Conservation (phyloP, 2,888 invertebrate species). For the Ptilodon capucinus region DNA sequence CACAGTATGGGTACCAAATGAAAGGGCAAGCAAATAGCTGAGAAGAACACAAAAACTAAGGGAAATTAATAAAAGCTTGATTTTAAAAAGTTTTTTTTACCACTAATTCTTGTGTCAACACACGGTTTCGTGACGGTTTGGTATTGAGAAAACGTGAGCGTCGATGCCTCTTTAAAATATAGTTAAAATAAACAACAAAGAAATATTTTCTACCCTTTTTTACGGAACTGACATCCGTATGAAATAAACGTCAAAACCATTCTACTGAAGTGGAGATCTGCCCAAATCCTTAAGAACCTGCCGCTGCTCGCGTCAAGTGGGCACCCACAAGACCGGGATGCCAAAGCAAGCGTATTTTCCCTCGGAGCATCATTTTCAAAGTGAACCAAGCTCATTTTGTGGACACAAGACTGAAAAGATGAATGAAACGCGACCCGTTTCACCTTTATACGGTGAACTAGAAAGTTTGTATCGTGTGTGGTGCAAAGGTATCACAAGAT, state of each 20-base stretch:
- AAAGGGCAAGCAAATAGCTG: too few species aligned
- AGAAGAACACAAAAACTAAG: too few species aligned
- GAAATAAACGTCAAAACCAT: slow-evolving; percentile 14
- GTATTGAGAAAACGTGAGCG: too few species aligned
- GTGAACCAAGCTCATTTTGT: slow-evolving; percentile 53
- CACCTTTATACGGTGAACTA: slow-evolving; percentile 46
- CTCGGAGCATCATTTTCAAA: slow-evolving; percentile 55
- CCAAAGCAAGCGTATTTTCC: slow-evolving; percentile 50
- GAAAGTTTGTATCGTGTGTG: slow-evolving; percentile 38
- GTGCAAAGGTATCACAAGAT: background rate
- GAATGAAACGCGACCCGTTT: slow-evolving; percentile 54
- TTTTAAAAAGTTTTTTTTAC: too few species aligned
- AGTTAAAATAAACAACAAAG: too few species aligned
- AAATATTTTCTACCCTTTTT: background rate
- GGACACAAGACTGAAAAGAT: slow-evolving; percentile 56
- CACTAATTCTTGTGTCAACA: too few species aligned
- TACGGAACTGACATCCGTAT: background rate
- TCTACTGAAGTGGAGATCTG: slow-evolving; percentile 27
- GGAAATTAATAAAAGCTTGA: too few species aligned
- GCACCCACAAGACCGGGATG: slow-evolving; percentile 35
- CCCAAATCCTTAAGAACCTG: slow-evolving; percentile 41
- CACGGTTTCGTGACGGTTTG: too few species aligned
- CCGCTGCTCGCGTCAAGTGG: slow-evolving; percentile 40
- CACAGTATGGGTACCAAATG: too few species aligned
- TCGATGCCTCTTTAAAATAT: too few species aligned